These are phyloP conservation scores for Coremacera marginata DNA, from an alignment of 2,888 invertebrate species.

Conservation along the genomic window DNA sequence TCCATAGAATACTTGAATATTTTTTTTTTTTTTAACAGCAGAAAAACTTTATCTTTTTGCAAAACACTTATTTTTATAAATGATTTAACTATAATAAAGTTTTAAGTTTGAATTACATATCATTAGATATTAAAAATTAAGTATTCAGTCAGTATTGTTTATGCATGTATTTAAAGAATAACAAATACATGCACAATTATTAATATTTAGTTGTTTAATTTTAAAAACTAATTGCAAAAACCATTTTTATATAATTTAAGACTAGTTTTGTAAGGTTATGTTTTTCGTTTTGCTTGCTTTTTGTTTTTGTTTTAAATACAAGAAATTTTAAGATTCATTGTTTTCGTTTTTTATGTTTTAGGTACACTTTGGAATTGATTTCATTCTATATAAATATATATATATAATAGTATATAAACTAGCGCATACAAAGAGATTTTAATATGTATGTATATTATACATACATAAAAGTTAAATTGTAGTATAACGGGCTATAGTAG, in stretches of 20 bases:
- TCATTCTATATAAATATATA: slow-evolving; percentile 23
- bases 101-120: slow-evolving; percentile 34
- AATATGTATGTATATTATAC: too few relatives aligned
- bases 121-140: slow-evolving; percentile 25
- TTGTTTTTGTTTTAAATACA: slow-evolving; percentile 20
- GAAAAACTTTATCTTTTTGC: too few relatives aligned
- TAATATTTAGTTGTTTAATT: slow-evolving; percentile 7
- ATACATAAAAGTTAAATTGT: not conserved
- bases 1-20: too few relatives aligned
- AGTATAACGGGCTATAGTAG: not conserved
- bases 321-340: slow-evolving; percentile 25
- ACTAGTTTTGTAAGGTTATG: slow-evolving; percentile 4
- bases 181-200: slow-evolving; percentile 18
- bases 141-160: slow-evolving; percentile 39
- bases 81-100: not conserved
- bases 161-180: slow-evolving; percentile 31
- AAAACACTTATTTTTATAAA: slow-evolving; percentile 6
- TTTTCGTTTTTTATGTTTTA: slow-evolving; percentile 18
- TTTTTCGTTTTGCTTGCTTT: slow-evolving; percentile 18
- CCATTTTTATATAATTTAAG: not conserved
- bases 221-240: not conserved
- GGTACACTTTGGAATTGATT: slow-evolving; percentile 34
- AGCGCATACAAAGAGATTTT: slow-evolving; percentile 22
- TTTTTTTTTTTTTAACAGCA: too few relatives aligned
- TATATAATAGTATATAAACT: slow-evolving; percentile 24